Conservation (phyloP, 2,888 invertebrate species). For the Coenonympha glycerion region DNA sequence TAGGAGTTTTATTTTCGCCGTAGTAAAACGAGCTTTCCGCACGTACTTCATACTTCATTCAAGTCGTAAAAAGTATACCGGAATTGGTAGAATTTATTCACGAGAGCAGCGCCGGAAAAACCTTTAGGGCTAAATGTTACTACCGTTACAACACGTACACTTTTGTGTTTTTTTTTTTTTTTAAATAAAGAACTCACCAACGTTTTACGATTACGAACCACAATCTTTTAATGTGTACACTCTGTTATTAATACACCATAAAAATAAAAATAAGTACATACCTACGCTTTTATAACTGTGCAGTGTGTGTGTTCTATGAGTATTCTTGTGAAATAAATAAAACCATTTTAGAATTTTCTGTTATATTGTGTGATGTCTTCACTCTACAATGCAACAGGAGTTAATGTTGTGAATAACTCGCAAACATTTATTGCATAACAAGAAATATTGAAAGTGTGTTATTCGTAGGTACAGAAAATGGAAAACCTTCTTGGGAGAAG, state of each 20-base stretch:
- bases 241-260: too few relatives aligned
- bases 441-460: neutral
- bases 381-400: neutral
- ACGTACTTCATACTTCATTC: constrained; percentile 60
- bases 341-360: too few relatives aligned
- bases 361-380: neutral
- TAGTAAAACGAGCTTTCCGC: constrained; percentile 49
- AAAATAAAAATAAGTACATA: too few relatives aligned
- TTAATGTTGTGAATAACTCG: neutral
- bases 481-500: too few relatives aligned
- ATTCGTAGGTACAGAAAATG: too few relatives aligned
- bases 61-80: constrained; percentile 51
- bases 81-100: constrained; percentile 58
- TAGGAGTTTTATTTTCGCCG: constrained; percentile 56
- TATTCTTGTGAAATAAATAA: too few relatives aligned
- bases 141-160: neutral
- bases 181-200: neutral
- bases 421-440: neutral
- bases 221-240: too few relatives aligned
- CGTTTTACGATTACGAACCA: neutral
- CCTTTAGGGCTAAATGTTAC: constrained; percentile 11
- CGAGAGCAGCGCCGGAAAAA: constrained; percentile 30
- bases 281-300: too few relatives aligned
- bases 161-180: neutral
- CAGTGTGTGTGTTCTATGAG: too few relatives aligned